Evolutionary conservation across 2,888 invertebrate genomes (phyloP).

Genomic region (Polylopha cassiicola): DNA sequence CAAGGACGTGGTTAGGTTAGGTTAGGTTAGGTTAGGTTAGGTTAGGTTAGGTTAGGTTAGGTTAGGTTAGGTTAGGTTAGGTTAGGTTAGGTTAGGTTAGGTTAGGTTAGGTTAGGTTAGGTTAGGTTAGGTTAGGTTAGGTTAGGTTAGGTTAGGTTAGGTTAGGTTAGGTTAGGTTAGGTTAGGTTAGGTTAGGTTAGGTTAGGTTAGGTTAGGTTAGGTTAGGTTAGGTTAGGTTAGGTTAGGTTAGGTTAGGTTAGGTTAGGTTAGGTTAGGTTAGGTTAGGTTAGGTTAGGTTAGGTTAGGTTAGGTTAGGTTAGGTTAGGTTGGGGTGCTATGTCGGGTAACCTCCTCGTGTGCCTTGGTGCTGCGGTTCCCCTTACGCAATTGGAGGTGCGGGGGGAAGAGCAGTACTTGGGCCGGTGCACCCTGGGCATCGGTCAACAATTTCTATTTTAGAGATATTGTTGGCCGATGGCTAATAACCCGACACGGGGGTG

Average conservation of each 20-base stretch:
- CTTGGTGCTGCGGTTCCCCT: no score
- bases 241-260: conserved; percentile 23
- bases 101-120: conserved; percentile 23
- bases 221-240: conserved; percentile 24
- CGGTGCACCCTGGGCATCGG: no score
- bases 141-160: conserved; percentile 21
- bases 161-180: conserved; percentile 23
- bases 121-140: conserved; percentile 23
- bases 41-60: no score
- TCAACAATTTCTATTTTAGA: no score
- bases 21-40: no score
- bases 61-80: conserved; percentile 19
- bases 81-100: conserved; percentile 22
- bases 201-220: conserved; percentile 23
- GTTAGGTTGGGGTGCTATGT: no score
- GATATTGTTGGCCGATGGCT: no score
- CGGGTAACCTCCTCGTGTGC: no score
- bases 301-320: conserved; percentile 24
- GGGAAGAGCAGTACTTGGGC: no score
- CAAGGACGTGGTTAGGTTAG: no score
- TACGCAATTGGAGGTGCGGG: no score
- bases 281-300: conserved; percentile 25
- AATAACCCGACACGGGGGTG: no score
- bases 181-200: conserved; percentile 24
- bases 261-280: conserved; percentile 24